Base-by-base conservation (phyloP, 2,888 invertebrate species). In the Fragum whitleyi region DNA sequence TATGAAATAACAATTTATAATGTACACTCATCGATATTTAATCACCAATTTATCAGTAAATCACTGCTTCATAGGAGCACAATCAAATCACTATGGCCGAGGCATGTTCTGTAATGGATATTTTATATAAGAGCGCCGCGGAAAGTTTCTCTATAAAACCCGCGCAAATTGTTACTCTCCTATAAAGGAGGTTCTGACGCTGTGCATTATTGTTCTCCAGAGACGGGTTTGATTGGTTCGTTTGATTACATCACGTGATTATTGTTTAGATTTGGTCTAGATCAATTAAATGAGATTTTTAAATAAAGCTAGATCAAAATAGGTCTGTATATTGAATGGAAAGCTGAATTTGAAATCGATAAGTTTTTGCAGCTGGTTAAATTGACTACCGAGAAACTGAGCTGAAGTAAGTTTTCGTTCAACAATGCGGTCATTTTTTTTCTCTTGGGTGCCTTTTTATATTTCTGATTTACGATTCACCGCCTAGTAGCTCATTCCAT, bases 101-200 rank as follows among this genome's bases (percentile, higher is more conserved):
- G 47, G 47, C 47, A 47, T 47, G 47, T 14, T 47, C 47, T n/a
- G 16, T 47, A 47, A 47, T 47, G 47, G 47, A 47, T 47, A 47
- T 47, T 47, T 47, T 47, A 47, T 47, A 47, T n/a, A 47, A 47
- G 47, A 14, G 47, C 47, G 47, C 47, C n/a, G 47, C 7, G n/a
- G 47, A 47, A 47, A 47, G 47, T 47, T 47, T 47, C 47, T 47
- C 47, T 47, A 47, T 47, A 47, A 47, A 47, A 47, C 5, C 47
- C 47, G 47, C 47, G 47, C 47, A 47, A 47, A 47, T 47, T 47
- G 47, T 47, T 47, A 47, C 47, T 47, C 47, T 47, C 47, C 47
- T 47, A 47, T 47, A 14, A n/a, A n/a, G 47, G 47, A 47, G 47
- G 47, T 47, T 47, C 47, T 9, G 14, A 14, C n/a, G 47, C 19